These are phyloP conservation scores for Lapara coniferarum DNA, from an alignment of 2,888 invertebrate species.

Conservation along the genomic window DNA sequence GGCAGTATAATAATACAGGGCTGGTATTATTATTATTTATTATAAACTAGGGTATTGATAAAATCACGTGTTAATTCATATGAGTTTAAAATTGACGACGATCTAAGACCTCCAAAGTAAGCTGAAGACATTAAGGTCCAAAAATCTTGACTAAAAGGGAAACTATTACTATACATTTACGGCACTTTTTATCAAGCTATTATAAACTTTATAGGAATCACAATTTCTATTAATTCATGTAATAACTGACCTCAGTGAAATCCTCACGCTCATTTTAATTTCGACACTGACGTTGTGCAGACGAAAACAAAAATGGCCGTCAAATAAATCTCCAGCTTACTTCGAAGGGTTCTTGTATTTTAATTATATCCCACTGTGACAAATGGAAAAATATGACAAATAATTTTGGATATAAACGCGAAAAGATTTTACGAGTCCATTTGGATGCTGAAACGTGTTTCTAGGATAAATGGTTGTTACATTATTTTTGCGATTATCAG, in stretches of 20 bases:
- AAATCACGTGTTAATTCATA: no score
- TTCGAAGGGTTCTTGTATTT: conserved; percentile 25
- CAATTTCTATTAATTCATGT: conserved; percentile 27
- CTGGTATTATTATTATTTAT: no score
- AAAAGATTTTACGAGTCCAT: conserved; percentile 4
- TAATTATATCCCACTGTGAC: conserved; percentile 4
- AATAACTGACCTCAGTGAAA: conserved; percentile 30
- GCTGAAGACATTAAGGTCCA: no score
- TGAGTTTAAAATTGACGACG: no score
- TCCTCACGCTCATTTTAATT: conserved; percentile 41
- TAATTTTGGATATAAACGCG: conserved; percentile 1
- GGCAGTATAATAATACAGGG: no score
- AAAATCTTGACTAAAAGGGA: no score
- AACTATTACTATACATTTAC: no score
- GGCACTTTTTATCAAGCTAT: no score
- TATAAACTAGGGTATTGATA: no score
- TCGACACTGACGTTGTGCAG: conserved; percentile 35
- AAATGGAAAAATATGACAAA: conserved; percentile 6
- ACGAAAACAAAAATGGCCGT: conserved; percentile 30
- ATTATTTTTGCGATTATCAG: conserved; percentile 5
- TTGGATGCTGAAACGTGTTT: conserved; percentile 7
- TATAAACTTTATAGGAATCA: neutral
- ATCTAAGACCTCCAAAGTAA: no score
- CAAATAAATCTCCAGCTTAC: conserved; percentile 31
- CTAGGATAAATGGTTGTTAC: neutral